phyloP scores from a whole-genome alignment of 2,113 vertebrate genomes.

The Oxygymnocypris stewartii region DNA sequence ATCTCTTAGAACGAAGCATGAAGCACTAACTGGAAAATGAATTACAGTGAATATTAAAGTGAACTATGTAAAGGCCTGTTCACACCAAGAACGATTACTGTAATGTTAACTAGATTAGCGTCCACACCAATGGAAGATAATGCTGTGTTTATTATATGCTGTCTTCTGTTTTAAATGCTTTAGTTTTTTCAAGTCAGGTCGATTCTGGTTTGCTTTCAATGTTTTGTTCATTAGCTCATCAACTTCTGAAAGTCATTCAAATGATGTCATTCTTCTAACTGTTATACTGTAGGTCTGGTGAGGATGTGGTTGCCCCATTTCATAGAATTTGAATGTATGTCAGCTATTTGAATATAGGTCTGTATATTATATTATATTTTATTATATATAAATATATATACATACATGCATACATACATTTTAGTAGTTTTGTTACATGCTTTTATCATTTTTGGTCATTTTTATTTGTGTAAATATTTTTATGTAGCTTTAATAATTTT shows the following conservation, averaged over 20 bases:
- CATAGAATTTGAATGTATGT: no score
- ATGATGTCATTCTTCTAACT: no score
- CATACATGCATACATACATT: no score
- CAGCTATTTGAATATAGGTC: no score
- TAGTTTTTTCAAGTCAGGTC: no score
- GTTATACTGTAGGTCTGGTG: no score
- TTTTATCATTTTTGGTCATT: no score
- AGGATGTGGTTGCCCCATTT: no score
- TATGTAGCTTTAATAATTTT: background rate
- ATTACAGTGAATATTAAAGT: background rate
- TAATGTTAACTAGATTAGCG: background rate
- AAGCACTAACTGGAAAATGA: constrained; percentile 16
- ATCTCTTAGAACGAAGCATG: background rate
- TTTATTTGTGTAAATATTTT: no score
- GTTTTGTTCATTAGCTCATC: background rate
- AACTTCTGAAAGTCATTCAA: background rate
- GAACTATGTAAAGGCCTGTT: background rate
- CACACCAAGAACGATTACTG: background rate
- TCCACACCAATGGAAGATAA: background rate
- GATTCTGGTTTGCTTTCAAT: background rate
- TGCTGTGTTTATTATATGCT: background rate
- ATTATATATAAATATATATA: no score
- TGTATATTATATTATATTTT: no score
- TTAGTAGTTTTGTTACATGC: no score
- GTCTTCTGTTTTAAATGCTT: background rate